A percentile compares a stretch with the other conserved stretches of the same genome.
phyloP scores from a whole-genome alignment of 2,888 invertebrate species.

The Drosophila austrosaltans region DNA sequence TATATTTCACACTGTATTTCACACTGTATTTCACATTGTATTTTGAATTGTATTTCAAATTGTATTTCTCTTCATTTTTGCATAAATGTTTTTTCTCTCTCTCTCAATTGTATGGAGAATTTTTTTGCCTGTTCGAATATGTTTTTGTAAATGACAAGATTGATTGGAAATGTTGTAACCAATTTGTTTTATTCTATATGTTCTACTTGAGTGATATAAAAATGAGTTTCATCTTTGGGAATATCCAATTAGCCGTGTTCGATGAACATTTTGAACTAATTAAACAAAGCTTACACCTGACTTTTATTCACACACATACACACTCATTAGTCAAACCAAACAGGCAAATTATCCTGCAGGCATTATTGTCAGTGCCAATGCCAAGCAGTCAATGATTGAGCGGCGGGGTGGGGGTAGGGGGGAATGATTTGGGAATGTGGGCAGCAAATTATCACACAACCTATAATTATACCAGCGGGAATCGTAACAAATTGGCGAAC shows the following conservation, averaged over 20 bases:
- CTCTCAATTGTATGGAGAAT: background rate
- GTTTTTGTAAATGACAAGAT: background rate
- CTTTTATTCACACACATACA: slow-evolving; percentile 42
- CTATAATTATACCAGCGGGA: slow-evolving; percentile 78
- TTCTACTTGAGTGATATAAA: background rate
- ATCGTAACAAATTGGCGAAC: slow-evolving; percentile 55
- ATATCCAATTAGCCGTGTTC: slow-evolving; percentile 58
- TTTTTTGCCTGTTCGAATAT: background rate
- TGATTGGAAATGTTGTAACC: background rate
- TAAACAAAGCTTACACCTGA: slow-evolving; percentile 64
- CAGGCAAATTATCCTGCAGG: slow-evolving; percentile 53
- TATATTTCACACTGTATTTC: slow-evolving; percentile 38
- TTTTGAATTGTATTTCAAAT: background rate
- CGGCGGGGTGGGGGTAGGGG: background rate
- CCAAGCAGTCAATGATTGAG: slow-evolving; percentile 25
- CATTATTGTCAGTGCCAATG: slow-evolving; percentile 40
- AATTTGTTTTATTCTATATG: slow-evolving; percentile 3
- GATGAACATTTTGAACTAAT: slow-evolving; percentile 56
- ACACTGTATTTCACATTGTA: background rate
- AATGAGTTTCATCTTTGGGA: slow-evolving; percentile 6
- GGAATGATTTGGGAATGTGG: background rate
- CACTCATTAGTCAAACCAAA: slow-evolving; percentile 47
- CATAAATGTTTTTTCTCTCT: no score
- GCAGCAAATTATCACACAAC: slow-evolving; percentile 38
- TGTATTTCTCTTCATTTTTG: background rate